Evolutionary conservation across 2,888 invertebrate genomes (phyloP).

Genomic region (Polyploca ridens): DNA sequence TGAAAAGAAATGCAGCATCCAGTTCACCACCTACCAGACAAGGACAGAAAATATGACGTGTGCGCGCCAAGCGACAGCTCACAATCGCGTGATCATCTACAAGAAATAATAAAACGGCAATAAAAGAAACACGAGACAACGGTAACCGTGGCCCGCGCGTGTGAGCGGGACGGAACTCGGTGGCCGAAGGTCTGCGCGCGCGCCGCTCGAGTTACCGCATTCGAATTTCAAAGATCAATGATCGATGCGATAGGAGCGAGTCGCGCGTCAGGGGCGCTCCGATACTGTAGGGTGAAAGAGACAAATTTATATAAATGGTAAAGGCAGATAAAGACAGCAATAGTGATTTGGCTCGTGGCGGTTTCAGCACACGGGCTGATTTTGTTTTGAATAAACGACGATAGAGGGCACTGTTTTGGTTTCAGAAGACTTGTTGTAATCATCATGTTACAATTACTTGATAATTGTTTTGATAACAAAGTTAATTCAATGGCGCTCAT

Average conservation of each 20-base stretch:
- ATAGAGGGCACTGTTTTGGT: constrained; percentile 67
- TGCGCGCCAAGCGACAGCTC: constrained; percentile 83
- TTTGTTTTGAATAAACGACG: constrained; percentile 32
- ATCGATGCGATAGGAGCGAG: constrained; percentile 79
- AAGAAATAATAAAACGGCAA: constrained; percentile 85
- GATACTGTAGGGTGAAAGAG: constrained; percentile 52
- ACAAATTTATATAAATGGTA: constrained; percentile 31
- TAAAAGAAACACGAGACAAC: constrained; percentile 83
- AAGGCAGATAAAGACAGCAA: constrained; percentile 48
- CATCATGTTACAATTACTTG: constrained; percentile 10
- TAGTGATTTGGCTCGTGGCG: constrained; percentile 75
- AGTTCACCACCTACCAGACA: constrained; percentile 32
- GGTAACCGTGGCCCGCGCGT: constrained; percentile 66
- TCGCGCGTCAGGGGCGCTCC: constrained; percentile 60
- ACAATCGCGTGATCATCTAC: constrained; percentile 85
- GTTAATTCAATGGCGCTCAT: constrained; percentile 35
- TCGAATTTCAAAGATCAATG: constrained; percentile 84
- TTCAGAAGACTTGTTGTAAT: constrained; percentile 28
- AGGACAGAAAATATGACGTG: constrained; percentile 72
- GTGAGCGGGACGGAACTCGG: constrained; percentile 68
- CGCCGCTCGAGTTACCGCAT: constrained; percentile 80
- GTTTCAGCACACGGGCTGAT: constrained; percentile 56
- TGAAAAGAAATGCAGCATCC: constrained; percentile 55
- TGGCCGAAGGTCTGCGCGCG: constrained; percentile 74
- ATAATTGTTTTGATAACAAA: constrained; percentile 39